Evolutionary conservation across 2,888 invertebrate genomes (phyloP).

Genomic region (Empis stercorea): DNA sequence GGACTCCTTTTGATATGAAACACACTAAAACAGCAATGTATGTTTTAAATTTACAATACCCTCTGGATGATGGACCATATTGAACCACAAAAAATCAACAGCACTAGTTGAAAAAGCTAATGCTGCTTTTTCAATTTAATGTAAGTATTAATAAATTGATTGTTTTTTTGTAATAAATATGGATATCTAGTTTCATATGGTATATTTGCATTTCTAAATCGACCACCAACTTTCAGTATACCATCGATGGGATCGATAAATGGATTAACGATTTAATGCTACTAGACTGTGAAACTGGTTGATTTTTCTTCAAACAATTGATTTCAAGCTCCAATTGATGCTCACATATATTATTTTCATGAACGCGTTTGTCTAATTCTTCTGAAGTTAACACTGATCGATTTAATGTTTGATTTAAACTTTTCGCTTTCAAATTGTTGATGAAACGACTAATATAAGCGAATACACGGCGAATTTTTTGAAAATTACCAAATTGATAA

Average conservation of each 20-base stretch:
- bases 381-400: background rate
- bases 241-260: conserved; percentile 13
- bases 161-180: conserved; percentile 17
- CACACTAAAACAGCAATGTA: conserved; percentile 11
- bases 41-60: conserved; percentile 5
- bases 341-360: conserved; percentile 3
- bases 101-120: conserved; percentile 8
- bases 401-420: background rate
- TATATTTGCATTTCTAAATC: conserved; percentile 15
- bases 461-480: conserved; percentile 4
- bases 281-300: conserved; percentile 1
- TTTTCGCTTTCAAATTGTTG: conserved; percentile 1
- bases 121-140: conserved; percentile 4
- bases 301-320: background rate
- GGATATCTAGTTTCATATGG: conserved; percentile 17
- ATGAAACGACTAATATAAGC: conserved; percentile 6
- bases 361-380: conserved; percentile 4
- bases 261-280: conserved; percentile 9
- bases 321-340: conserved; percentile 2
- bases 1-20: conserved; percentile 11
- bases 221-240: conserved; percentile 20
- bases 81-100: conserved; percentile 9
- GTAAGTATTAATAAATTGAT: conserved; percentile 6
- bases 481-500: background rate
- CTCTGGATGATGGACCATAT: conserved; percentile 2